phyloP scores from a whole-genome alignment of 2,113 vertebrate genomes.

The Scomber japonicus region DNA sequence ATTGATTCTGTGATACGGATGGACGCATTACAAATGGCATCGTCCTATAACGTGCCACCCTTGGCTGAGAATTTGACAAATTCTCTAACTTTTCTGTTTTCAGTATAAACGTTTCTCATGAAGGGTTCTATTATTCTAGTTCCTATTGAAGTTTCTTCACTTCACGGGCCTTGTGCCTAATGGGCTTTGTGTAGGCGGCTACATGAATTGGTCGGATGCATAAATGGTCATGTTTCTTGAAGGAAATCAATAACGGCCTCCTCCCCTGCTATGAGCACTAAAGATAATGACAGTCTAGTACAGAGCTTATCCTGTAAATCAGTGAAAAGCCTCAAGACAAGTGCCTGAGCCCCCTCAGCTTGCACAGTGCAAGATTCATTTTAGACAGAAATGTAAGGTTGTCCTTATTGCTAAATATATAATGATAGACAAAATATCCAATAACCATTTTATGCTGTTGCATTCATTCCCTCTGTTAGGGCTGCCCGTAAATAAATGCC shows the following conservation, averaged over 20 bases:
- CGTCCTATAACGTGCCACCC: background rate
- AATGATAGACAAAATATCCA: background rate
- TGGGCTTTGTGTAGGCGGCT: slow-evolving; percentile 26
- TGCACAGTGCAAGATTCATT: slow-evolving; percentile 5
- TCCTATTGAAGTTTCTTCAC: background rate
- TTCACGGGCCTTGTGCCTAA: slow-evolving; percentile 3
- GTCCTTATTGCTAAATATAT: background rate
- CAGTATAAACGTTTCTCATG: background rate
- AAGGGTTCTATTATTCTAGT: background rate
- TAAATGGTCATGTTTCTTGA: slow-evolving; percentile 3
- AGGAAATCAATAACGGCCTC: slow-evolving; percentile 34
- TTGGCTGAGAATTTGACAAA: background rate
- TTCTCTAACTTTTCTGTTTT: background rate
- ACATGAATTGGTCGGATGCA: slow-evolving; percentile 18
- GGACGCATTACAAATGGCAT: background rate
- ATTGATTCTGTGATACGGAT: background rate
- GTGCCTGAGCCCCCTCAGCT: background rate
- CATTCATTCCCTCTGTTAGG: too few relatives aligned
- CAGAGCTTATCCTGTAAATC: slow-evolving; percentile 38
- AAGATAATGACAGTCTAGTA: slow-evolving; percentile 26
- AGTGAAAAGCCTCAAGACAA: slow-evolving; percentile 8
- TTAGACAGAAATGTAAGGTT: background rate
- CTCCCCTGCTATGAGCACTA: slow-evolving; percentile 23
- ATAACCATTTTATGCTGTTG: background rate
- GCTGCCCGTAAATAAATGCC: too few relatives aligned